phyloP scores from a whole-genome alignment of 2,113 vertebrate species.

The Paradoxurus hermaphroditus region DNA sequence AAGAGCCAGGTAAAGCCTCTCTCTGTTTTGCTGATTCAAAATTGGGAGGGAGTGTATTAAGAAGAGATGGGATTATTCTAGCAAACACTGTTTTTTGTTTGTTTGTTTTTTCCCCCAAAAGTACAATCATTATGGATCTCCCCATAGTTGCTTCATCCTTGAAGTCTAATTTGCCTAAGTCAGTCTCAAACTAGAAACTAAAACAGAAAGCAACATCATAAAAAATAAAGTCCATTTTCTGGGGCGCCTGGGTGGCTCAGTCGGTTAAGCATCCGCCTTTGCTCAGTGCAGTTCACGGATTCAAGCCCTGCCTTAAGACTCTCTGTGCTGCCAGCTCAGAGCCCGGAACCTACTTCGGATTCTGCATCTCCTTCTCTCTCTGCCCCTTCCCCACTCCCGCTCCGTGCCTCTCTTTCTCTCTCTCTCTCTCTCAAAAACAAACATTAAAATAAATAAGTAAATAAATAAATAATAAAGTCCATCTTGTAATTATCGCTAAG shows the following conservation, averaged over 20 bases:
- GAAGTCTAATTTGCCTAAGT: conserved; percentile 22
- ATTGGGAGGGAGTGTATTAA: not conserved
- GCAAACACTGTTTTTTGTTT: not conserved
- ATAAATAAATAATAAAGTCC: not conserved
- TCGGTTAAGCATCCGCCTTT: no score
- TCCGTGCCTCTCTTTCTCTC: no score
- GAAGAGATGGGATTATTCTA: conserved; percentile 38
- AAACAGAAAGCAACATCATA: not conserved
- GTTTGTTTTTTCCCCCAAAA: no score
- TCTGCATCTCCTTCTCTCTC: no score
- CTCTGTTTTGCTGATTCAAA: conserved; percentile 15
- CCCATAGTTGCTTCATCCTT: not conserved
- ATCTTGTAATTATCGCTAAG: not conserved
- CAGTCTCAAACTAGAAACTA: not conserved
- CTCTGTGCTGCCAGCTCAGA: no score
- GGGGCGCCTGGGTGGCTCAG: no score
- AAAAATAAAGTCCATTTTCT: conserved; percentile 13
- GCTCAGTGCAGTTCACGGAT: no score
- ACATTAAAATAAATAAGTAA: no score
- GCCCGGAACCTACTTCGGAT: no score
- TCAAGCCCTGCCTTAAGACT: no score
- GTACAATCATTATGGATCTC: not conserved
- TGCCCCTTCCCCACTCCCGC: no score
- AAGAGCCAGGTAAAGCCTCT: not conserved
- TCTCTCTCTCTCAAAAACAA: no score